Evolutionary conservation across 64 coral and sea anemone genomes (phyloP), one percentile per base, ranked within the genome.

Genomic region (Pachyseris speciosa): DNA sequence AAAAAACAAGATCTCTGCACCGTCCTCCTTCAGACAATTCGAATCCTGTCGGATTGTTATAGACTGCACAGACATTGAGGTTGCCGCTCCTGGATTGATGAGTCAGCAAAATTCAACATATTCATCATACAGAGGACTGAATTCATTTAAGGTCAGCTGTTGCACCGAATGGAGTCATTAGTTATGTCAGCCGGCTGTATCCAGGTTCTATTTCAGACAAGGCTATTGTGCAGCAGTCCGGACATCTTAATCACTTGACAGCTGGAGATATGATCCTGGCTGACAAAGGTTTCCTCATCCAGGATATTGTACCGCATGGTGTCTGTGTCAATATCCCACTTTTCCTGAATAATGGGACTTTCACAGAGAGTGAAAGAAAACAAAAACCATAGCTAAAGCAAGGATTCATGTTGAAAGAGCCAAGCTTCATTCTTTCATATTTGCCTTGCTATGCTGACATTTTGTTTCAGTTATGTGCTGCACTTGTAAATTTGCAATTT

Each of bases 91-190:
- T 55, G 75, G 75, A 25, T 44, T 84, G 22, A 84, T 84, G 80
- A 84, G 80, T 22, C 58, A 63, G 33, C 80, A 84, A 65, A 84
- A 31, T 65, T 29, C 64, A 4, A 84, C 80, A n/a, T 84, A 65
- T 27, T 84, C 80, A 25, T 63, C 72, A 37, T 75, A 75, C 26
- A 43, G 72, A 44, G 72, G 72, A 75, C 39, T 75, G 72, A 75
- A 75, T 75, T 75, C 40, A 22, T 75, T 75, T 47, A 75, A 75
- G 22, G 72, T 75, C 11, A 34, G 67, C 15, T 31, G 78, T 83
- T 59, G 78, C 78, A 48, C 78, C 78, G 28, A 83, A 83, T 32
- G 51, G 42, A 52, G 48, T 48, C 17, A 83, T 83, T 32, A 83
- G 50, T 34, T 83, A 83, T 83, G 78, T 83, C 32, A 83, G 78